Base-by-base conservation (phyloP, 2,888 invertebrate species). In the Serrognathus titanus region DNA sequence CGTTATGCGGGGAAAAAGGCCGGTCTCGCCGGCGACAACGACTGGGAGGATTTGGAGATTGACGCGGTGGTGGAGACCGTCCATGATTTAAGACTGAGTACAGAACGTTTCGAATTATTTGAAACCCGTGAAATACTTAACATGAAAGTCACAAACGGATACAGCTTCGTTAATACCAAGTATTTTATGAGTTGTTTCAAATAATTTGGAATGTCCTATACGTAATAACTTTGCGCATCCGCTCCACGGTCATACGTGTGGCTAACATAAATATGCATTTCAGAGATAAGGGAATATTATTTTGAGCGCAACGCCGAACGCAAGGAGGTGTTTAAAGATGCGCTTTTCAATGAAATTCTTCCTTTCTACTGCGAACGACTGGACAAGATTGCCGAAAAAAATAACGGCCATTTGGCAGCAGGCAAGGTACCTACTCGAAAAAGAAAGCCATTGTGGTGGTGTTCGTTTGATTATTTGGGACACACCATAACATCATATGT, bases 1-100 rank as follows among this genome's bases (percentile, higher is more conserved):
- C 82, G 87, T 36, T 88, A 85, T 71, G 74, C 87, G 37, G 88
- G 83, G 3, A 83, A 81, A 69, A 80, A 84, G 70, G 81, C 79
- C 60, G 82, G 81, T 3, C 72, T 87, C 8, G 76, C 74, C 13
- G 87, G 87, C n/a, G 78, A 76, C 16, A 73, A 80, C 51, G 78
- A 80, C 11, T 84, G 83, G 73, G 84, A 87, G 66, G 79, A 80
- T 64, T 73, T 86, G 52, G 80, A 84, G 70, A 85, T 87, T 61
- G 87, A 87, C 71, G 78, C 83, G 57, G 78, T 79, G 41, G 80
- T 84, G 0, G 86, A 86, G 59, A 84, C 83, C 35, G 64, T 85
- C 24, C 81, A 80, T 53, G 87, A 88, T 65, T 73, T 87, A 46
- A 80, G 85, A 24, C 49, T 63, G 0, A 83, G 86, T 87, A 35